Conservation (phyloP, 2,888 invertebrate genomes). For the Cerastis rubricosa region DNA sequence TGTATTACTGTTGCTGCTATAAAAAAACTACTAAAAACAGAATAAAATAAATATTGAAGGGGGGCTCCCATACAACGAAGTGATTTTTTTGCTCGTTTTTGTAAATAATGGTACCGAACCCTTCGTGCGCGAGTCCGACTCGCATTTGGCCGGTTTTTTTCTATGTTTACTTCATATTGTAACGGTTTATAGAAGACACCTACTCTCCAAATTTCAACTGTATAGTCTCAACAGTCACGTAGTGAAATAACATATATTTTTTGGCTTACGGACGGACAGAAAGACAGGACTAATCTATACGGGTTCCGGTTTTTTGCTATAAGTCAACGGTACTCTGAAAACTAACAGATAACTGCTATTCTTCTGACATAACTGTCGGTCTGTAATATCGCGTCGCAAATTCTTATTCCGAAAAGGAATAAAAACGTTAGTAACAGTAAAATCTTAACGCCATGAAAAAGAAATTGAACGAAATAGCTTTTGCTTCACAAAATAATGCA, state of each 20-base stretch:
- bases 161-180: background rate
- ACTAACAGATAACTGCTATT: background rate
- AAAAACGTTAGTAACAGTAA: background rate
- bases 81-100: no score
- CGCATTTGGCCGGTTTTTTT: no score
- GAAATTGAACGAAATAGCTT: background rate
- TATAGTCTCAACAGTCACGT: background rate
- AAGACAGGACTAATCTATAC: background rate
- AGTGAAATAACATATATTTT: background rate
- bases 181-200: background rate
- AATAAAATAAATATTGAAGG: no score
- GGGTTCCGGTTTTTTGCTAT: background rate
- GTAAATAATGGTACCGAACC: no score
- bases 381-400: background rate
- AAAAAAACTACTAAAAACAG: no score
- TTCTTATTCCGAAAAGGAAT: background rate
- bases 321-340: background rate
- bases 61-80: no score
- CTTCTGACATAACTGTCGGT: background rate
- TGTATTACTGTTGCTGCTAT: no score
- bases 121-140: no score
- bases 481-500: constrained; percentile 15
- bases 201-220: background rate
- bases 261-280: background rate
- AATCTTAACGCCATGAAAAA: background rate